phyloP scores from a whole-genome alignment of 2,113 vertebrate species.

The Nerophis ophidion region DNA sequence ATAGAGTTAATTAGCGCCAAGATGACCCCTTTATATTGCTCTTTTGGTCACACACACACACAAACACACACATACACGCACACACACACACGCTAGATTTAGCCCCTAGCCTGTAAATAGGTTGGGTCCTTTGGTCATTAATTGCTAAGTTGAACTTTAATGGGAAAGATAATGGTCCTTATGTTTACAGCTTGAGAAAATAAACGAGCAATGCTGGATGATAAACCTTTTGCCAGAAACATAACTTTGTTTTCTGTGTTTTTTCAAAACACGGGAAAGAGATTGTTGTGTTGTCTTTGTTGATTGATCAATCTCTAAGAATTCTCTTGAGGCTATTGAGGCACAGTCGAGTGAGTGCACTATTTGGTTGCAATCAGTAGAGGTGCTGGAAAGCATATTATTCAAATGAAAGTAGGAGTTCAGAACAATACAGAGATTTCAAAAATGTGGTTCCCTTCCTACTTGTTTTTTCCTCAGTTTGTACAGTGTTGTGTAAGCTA shows the following conservation, averaged over 20 bases:
- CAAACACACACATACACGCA: constrained; percentile 8
- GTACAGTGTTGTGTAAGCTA: too few species aligned
- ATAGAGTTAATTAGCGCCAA: constrained; percentile 53
- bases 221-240: constrained; percentile 7
- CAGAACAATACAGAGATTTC: background rate
- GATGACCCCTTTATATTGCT: constrained; percentile 15
- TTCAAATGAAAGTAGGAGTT: background rate
- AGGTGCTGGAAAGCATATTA: background rate
- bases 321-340: background rate
- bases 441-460: too few species aligned
- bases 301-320: background rate
- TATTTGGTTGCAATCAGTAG: background rate
- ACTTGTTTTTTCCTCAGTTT: too few species aligned
- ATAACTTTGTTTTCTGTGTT: constrained; percentile 1
- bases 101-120: constrained; percentile 43
- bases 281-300: background rate
- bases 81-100: constrained; percentile 35
- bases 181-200: constrained; percentile 36
- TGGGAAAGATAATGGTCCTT: constrained; percentile 44
- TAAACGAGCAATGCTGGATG: constrained; percentile 6
- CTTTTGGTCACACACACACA: constrained; percentile 21
- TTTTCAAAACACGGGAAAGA: background rate
- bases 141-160: constrained; percentile 48
- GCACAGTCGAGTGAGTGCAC: background rate
- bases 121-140: constrained; percentile 39